These are phyloP conservation scores for Drosophila imparisetae DNA, from an alignment of 2,888 invertebrate genomes.

Conservation along the genomic window DNA sequence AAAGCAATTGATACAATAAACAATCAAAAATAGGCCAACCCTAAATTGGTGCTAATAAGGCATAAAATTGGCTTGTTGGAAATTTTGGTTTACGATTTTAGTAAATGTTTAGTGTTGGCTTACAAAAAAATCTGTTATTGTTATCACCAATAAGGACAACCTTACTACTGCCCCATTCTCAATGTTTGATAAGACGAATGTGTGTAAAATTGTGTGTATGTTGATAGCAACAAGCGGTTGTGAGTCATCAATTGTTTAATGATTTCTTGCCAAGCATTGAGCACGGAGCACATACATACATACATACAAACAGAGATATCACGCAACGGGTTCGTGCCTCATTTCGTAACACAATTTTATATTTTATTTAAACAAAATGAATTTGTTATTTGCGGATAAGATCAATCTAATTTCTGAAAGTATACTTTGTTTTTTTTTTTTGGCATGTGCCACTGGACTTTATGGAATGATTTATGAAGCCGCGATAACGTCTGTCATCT, in stretches of 20 bases:
- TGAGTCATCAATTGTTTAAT: slow-evolving; percentile 28
- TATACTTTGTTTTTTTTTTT: slow-evolving; percentile 2
- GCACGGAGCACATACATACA: slow-evolving; percentile 1
- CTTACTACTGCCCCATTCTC: slow-evolving; percentile 13
- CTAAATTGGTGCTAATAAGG: slow-evolving; percentile 22
- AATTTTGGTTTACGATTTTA: slow-evolving; percentile 20
- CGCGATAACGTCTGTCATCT: slow-evolving; percentile 42
- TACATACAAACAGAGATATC: slow-evolving; percentile 18
- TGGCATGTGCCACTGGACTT: slow-evolving; percentile 11
- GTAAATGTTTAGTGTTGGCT: slow-evolving; percentile 22
- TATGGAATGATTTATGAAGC: slow-evolving; percentile 50
- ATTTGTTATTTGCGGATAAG: slow-evolving; percentile 23
- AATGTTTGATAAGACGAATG: slow-evolving; percentile 5
- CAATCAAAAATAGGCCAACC: slow-evolving; percentile 34
- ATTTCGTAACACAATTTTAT: slow-evolving; percentile 6
- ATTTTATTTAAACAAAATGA: slow-evolving; percentile 24
- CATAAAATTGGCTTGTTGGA: slow-evolving; percentile 21
- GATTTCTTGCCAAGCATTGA: slow-evolving; percentile 4
- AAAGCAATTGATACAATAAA: slow-evolving; percentile 36
- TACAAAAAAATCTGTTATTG: slow-evolving; percentile 24
- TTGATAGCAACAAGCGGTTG: slow-evolving; percentile 2
- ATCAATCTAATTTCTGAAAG: slow-evolving; percentile 42
- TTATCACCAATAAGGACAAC: slow-evolving; percentile 14
- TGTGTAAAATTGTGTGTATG: neutral
- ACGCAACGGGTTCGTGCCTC: slow-evolving; percentile 45